Evolutionary conservation across 1,140 invertebrate genomes (phyloP).

Genomic region (Pachypeltis micranthus): DNA sequence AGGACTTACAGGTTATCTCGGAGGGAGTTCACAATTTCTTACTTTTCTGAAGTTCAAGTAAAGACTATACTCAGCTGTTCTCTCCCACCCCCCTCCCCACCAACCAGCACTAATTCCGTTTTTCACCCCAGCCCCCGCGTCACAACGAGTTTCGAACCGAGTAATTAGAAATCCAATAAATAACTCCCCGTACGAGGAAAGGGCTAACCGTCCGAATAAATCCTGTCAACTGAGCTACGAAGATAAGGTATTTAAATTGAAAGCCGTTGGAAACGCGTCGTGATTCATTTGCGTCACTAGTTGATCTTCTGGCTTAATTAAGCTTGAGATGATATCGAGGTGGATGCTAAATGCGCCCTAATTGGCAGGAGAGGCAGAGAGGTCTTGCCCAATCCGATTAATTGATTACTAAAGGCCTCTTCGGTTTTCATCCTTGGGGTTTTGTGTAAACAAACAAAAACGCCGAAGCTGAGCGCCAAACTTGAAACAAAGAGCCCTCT

Average conservation of each 20-base stretch:
- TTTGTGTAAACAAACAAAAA: too few species aligned
- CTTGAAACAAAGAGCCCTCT: too few species aligned
- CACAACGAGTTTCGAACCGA: not conserved
- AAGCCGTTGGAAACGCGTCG: constrained; percentile 10
- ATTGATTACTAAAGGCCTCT: constrained; percentile 15
- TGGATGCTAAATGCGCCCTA: constrained; percentile 11
- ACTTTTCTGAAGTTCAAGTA: too few species aligned
- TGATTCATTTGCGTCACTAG: constrained; percentile 14
- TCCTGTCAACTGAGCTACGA: not conserved
- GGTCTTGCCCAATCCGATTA: constrained; percentile 10
- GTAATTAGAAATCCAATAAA: constrained; percentile 13
- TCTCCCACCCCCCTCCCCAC: too few species aligned
- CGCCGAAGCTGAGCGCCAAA: too few species aligned
- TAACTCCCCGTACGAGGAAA: not conserved
- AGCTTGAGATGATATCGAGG: constrained; percentile 13
- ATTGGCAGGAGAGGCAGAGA: constrained; percentile 4
- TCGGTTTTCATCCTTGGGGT: too few species aligned
- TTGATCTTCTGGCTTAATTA: constrained; percentile 15
- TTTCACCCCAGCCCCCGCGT: too few species aligned
- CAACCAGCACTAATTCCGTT: too few species aligned
- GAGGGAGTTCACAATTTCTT: too few species aligned
- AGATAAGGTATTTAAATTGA: constrained; percentile 17
- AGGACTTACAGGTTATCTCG: too few species aligned
- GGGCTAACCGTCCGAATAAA: constrained; percentile 9
- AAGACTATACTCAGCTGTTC: too few species aligned